Evolutionary conservation across 2,113 vertebrate species (phyloP).

Genomic region (Oenanthe melanoleuca): DNA sequence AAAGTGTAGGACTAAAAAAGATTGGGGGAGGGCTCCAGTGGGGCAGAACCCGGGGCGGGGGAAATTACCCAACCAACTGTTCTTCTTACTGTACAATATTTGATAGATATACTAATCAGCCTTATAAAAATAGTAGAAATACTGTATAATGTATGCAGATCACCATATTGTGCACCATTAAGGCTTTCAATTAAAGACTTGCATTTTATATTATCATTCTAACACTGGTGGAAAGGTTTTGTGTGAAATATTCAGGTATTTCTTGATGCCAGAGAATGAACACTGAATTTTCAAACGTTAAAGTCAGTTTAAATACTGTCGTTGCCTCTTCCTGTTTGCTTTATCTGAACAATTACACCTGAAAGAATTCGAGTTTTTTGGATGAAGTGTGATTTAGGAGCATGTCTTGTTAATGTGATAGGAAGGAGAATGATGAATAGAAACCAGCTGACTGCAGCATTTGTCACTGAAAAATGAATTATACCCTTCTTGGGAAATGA

Average conservation of each 20-base stretch:
- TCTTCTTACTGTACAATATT: neutral
- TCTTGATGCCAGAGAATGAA: neutral
- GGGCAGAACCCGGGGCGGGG: neutral
- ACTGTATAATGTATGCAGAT: neutral
- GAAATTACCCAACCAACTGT: neutral
- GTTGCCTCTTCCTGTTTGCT: neutral
- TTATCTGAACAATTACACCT: neutral
- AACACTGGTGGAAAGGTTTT: neutral
- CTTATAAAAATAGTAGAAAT: neutral
- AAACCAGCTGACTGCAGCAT: neutral
- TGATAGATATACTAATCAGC: neutral
- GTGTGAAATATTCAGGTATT: neutral
- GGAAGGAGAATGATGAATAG: neutral
- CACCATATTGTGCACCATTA: neutral
- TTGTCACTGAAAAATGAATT: neutral
- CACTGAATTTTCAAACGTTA: neutral
- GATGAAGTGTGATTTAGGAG: neutral
- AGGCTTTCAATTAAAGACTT: neutral
- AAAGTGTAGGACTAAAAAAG: neutral
- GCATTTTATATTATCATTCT: neutral
- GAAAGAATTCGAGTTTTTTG: neutral
- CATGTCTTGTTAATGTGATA: neutral
- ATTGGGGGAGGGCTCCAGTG: fast-evolving
- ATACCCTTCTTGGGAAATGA: neutral
- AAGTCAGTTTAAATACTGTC: neutral